phyloP scores from a whole-genome alignment of 2,797 vertebrate genomes.

The Manis javanica region DNA sequence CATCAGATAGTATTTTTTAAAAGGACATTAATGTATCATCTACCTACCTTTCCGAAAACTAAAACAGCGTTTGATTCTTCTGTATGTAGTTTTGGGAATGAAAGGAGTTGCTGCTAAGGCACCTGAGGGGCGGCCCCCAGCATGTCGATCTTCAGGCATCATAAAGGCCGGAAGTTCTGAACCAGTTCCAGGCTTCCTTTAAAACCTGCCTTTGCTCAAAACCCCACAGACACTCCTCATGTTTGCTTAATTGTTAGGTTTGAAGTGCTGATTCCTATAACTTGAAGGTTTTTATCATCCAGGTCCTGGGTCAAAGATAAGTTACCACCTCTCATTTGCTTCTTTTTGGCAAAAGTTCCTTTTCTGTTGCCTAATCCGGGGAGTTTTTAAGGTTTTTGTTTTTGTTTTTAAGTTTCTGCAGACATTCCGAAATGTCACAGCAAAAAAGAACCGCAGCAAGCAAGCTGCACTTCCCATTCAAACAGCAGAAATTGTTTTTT shows the following conservation, averaged over 20 bases:
- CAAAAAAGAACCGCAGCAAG: conserved; percentile 78
- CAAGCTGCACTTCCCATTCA: conserved; percentile 75
- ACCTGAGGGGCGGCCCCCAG: conserved; percentile 86
- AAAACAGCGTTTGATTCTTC: conserved; percentile 92
- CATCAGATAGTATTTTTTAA: not conserved
- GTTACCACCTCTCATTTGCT: conserved; percentile 43
- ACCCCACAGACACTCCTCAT: conserved; percentile 62
- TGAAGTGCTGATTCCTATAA: conserved; percentile 61
- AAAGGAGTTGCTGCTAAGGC: conserved; percentile 88
- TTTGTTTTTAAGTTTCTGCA: conserved; percentile 79
- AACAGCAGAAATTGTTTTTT: conserved; percentile 59
- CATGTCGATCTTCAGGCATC: conserved; percentile 90
- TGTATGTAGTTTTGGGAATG: conserved; percentile 90
- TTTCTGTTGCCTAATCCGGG: conserved; percentile 60
- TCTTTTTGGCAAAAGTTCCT: conserved; percentile 53
- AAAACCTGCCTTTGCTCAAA: conserved; percentile 71
- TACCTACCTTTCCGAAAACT: conserved; percentile 92
- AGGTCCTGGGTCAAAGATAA: conserved; percentile 54
- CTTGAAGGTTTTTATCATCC: conserved; percentile 64
- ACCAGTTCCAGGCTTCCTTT: conserved; percentile 60
- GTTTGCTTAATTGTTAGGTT: conserved; percentile 64
- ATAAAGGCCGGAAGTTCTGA: conserved; percentile 80
- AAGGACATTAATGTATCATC: conserved; percentile 31
- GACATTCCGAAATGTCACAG: conserved; percentile 81
- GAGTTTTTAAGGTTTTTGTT: not conserved